Conservation (phyloP, 2,113 vertebrate species). For the Poicephalus meyeri region DNA sequence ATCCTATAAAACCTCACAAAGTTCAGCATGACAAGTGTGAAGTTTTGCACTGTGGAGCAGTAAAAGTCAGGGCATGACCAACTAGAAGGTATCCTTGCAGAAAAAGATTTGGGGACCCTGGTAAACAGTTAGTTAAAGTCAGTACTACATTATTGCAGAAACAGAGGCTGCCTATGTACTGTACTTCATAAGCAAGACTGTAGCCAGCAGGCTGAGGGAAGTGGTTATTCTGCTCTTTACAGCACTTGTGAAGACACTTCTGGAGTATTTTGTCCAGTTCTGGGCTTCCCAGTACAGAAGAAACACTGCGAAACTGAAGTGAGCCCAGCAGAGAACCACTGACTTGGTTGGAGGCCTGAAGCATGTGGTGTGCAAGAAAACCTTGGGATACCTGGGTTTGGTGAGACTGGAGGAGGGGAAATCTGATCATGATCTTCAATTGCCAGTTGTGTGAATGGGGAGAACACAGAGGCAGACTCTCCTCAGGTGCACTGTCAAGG, state of each 20-base stretch:
- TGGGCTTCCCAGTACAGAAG: not conserved
- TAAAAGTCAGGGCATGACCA: not conserved
- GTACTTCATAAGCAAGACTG: not conserved
- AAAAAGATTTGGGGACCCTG: not conserved
- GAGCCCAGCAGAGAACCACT: not conserved
- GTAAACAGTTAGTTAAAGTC: not conserved
- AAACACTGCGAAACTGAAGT: not conserved
- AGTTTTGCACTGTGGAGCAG: not conserved
- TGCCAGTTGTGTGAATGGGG: not conserved
- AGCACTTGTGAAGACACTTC: not conserved
- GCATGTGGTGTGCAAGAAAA: rapidly evolving
- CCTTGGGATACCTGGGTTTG: not conserved
- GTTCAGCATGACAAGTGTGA: not conserved
- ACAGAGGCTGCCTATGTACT: not conserved
- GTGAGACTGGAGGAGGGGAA: not conserved
- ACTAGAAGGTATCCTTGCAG: not conserved
- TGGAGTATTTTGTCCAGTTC: not conserved
- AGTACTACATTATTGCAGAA: not conserved
- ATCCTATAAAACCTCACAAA: not conserved
- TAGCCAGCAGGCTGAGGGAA: not conserved
- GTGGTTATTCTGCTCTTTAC: not conserved
- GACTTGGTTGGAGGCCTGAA: not conserved
- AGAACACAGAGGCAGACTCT: not conserved
- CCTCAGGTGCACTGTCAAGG: not conserved
- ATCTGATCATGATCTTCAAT: rapidly evolving